Conservation (phyloP, 2,888 invertebrate species). For the Cantharis nigra region DNA sequence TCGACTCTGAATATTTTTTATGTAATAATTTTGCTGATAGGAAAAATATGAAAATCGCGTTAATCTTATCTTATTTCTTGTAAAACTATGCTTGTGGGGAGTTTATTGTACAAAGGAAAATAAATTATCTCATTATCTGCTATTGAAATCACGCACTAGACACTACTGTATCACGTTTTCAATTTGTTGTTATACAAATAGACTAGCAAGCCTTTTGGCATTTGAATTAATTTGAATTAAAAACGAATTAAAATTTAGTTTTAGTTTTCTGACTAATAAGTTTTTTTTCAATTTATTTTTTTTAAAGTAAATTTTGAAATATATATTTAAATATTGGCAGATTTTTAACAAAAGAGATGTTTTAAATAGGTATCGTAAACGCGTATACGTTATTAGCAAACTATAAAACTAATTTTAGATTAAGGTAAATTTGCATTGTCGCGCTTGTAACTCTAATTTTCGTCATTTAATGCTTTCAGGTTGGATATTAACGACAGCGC, state of each 20-base stretch:
- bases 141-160: neutral
- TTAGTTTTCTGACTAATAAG: neutral
- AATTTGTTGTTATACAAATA: neutral
- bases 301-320: neutral
- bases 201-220: neutral
- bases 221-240: neutral
- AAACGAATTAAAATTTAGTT: neutral
- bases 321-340: neutral
- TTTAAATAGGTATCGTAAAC: neutral
- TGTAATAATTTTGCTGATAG: neutral
- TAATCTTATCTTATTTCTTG: neutral
- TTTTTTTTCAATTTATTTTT: neutral
- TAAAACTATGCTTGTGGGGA: neutral
- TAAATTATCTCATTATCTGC: neutral
- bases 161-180: neutral
- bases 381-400: neutral
- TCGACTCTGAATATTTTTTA: too few species aligned
- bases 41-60: neutral
- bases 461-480: slow-evolving; percentile 48
- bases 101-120: neutral
- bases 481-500: slow-evolving; percentile 63
- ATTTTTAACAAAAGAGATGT: too few species aligned
- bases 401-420: neutral
- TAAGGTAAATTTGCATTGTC: neutral
- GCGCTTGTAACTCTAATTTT: neutral